Conservation (phyloP, 1,140 invertebrate genomes). For the Brachionus asplanchnoidis region DNA sequence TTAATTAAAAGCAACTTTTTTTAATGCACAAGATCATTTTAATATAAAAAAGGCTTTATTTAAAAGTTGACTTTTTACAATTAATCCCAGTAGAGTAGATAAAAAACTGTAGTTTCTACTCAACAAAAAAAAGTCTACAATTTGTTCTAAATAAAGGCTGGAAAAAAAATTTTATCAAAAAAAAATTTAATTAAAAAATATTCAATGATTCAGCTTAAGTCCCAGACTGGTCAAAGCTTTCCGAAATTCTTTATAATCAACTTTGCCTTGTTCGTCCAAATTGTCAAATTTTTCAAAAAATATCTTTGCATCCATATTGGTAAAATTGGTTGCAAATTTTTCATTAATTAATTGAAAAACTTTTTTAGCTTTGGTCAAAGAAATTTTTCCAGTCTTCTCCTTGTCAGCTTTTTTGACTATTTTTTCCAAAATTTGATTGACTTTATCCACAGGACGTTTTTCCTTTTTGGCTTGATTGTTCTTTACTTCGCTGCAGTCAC, state of each 20-base stretch:
- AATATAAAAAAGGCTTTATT: no score
- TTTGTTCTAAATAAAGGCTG: not conserved
- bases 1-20: no score
- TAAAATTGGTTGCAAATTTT: slow-evolving; percentile 25
- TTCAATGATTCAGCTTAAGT: not conserved
- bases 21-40: no score
- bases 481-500: not conserved
- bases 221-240: not conserved
- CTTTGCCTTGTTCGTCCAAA: not conserved
- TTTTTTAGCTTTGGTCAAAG: slow-evolving; percentile 24
- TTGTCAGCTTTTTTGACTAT: slow-evolving; percentile 31
- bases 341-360: slow-evolving; percentile 28
- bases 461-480: not conserved
- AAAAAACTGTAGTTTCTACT: not conserved
- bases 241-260: not conserved
- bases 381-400: slow-evolving; percentile 32
- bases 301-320: slow-evolving; percentile 18
- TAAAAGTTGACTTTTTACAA: no score
- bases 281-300: slow-evolving; percentile 33
- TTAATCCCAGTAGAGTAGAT: not conserved
- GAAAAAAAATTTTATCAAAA: not conserved
- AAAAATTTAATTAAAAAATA: no score
- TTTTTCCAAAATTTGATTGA: slow-evolving; percentile 23
- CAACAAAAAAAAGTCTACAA: not conserved
- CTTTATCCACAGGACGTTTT: not conserved